Base-by-base conservation (phyloP, 2,888 invertebrate genomes). In the Steromphala cineraria region DNA sequence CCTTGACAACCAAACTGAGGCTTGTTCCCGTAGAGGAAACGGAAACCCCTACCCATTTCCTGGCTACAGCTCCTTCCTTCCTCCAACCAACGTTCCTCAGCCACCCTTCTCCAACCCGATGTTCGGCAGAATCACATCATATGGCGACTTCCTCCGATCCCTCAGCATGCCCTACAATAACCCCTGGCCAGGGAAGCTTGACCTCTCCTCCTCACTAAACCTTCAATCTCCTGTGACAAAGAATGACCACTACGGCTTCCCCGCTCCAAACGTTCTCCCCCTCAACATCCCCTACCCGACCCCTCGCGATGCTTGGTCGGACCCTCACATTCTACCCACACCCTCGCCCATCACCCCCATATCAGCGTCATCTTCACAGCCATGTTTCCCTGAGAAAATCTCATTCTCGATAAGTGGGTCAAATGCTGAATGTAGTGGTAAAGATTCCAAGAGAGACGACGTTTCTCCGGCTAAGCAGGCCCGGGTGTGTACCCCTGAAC, bases 91-190 rank as follows among this genome's bases (percentile, higher is more conserved):
- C n/a, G 8, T n/a, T 15, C 19, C 82, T 0, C 84, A 86, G 40
- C 75, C 83, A 4, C 80, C 85, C 10, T 84, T 85, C 75, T 83
- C 82, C 2, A 62, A 53, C 31, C 10, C 71, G 8, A 67, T 79
- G 17, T 77, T 40, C 53, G 77, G 81, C 13, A 67, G 67, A 28
- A 79, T 85, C 17, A 77, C 83, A 10, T 83, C 86, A 1, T 86
- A 86, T 24, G 86, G 86, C 5, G 85, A 86, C 55, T 84, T 83
- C 53, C 80, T 86, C 8, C 78, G 85, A 36, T 82, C 86, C 4
- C 82, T 86, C 75, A 86, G 86, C 80, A 76, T 85, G 62, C 85
- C 85, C 28, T 86, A 86, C 76, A 81, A 79, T 71, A 67, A 36
- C 53, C 71, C 55, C 17, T 76, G 76, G 76, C 17, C 76, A 2